Base-by-base conservation (phyloP, 1,140 invertebrate species). In the Proales similis region DNA sequence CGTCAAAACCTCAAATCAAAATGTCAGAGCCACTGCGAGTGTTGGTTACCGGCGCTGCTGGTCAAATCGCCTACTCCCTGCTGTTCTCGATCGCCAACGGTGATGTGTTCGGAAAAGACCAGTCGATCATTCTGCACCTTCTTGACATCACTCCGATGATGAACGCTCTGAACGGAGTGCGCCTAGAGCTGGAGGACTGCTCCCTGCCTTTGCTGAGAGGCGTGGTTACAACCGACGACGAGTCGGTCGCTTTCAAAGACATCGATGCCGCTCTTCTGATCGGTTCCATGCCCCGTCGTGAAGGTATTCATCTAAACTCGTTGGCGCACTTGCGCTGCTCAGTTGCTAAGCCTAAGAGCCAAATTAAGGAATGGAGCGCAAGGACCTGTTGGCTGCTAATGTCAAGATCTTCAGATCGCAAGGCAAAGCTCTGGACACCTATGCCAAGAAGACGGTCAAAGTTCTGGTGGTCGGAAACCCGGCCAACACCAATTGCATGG, bases 321-420 rank as follows among this genome's bases (percentile, higher is more conserved):
- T n/a, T n/a, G n/a, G n/a, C n/a, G n/a, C n/a, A n/a, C n/a, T n/a
- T n/a, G n/a, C n/a, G n/a, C n/a, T n/a, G n/a, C n/a, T n/a, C n/a
- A n/a, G n/a, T n/a, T n/a, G n/a, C n/a, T n/a, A n/a, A n/a, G n/a
- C n/a, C n/a, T n/a, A n/a, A n/a, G n/a, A n/a, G n/a, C n/a, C n/a
- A n/a, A n/a, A n/a, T n/a, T n/a, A n/a, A n/a, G n/a, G n/a, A n/a
- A 99, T 99, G 95, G 94, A 98, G 74, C 82, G 95, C 36, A 99
- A 97, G 76, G 95, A 99, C 73, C 75, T 89, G 22, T 76, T 93
- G 26, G 86, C 89, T 33, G 93, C 93, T 6, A 99, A 99, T 79
- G 92, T 97, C 4, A 92, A 91, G 72, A 99, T 99, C 69, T 99
- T 99, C 76, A 95, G 96, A 78, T 85, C 84, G 27, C 83, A 84